phyloP scores from a whole-genome alignment of 2,888 invertebrate species.

The Onthophagus sagittarius region DNA sequence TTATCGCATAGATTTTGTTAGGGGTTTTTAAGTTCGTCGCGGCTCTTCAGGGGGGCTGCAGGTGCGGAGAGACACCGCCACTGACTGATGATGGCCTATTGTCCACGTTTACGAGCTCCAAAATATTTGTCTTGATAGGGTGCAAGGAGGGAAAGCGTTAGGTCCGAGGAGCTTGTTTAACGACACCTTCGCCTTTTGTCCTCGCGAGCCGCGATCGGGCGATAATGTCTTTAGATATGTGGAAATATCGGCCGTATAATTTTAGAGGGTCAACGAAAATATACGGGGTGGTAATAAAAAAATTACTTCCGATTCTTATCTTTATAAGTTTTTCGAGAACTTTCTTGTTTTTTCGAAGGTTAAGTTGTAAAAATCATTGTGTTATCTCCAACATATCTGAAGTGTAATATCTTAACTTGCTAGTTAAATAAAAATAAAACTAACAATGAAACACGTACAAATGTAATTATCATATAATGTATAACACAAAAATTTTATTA shows the following conservation, averaged over 20 bases:
- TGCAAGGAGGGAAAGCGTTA: background rate
- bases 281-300: background rate
- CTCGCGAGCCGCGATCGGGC: background rate
- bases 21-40: background rate
- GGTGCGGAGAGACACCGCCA: background rate
- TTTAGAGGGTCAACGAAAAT: background rate
- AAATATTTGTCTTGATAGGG: background rate
- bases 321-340: background rate
- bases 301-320: background rate
- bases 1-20: too few species aligned
- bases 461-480: too few species aligned
- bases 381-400: too few species aligned
- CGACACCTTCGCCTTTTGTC: background rate
- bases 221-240: background rate
- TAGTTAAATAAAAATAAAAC: too few species aligned
- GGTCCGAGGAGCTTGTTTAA: background rate
- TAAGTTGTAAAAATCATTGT: background rate
- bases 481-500: too few species aligned
- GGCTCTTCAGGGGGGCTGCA: background rate
- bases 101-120: background rate
- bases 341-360: background rate
- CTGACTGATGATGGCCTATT: background rate
- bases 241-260: background rate
- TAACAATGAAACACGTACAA: too few species aligned
- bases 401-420: too few species aligned